Evolutionary conservation across 2,888 invertebrate genomes (phyloP).

Genomic region (Xestoiulus laeticollis): DNA sequence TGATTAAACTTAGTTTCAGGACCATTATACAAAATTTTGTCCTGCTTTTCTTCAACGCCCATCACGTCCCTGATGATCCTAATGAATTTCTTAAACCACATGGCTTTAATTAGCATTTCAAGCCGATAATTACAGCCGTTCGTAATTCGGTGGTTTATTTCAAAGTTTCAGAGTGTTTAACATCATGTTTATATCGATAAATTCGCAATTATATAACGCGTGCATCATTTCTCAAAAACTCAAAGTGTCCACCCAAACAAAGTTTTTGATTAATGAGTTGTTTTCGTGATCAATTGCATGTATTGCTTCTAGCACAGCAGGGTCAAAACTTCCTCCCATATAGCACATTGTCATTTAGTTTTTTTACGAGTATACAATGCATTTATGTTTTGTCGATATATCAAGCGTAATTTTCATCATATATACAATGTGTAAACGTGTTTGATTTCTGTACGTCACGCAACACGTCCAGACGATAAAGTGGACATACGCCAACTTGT

Average conservation of each 20-base stretch:
- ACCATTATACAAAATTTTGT: neutral
- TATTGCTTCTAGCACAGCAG: neutral
- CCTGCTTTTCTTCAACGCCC: neutral
- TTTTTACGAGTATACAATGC: too few species aligned
- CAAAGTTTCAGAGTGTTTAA: neutral
- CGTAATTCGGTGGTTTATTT: neutral
- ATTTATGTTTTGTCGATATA: neutral
- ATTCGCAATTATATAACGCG: neutral
- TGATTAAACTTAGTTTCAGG: neutral
- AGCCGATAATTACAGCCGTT: neutral
- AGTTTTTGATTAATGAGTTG: conserved; percentile 11
- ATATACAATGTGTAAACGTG: neutral
- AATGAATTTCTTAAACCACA: neutral
- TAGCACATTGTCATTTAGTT: neutral
- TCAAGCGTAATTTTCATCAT: neutral
- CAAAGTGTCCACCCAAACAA: conserved; percentile 5
- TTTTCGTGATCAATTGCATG: conserved; percentile 31
- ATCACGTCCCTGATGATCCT: neutral
- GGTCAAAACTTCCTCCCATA: neutral
- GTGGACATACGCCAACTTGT: neutral
- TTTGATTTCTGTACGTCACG: conserved; percentile 7
- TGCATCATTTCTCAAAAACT: neutral
- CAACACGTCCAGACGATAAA: neutral
- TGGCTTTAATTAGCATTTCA: neutral
- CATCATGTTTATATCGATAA: neutral